Conservation (phyloP, 2,888 invertebrate species). For the Ophonus ardosiacus region DNA sequence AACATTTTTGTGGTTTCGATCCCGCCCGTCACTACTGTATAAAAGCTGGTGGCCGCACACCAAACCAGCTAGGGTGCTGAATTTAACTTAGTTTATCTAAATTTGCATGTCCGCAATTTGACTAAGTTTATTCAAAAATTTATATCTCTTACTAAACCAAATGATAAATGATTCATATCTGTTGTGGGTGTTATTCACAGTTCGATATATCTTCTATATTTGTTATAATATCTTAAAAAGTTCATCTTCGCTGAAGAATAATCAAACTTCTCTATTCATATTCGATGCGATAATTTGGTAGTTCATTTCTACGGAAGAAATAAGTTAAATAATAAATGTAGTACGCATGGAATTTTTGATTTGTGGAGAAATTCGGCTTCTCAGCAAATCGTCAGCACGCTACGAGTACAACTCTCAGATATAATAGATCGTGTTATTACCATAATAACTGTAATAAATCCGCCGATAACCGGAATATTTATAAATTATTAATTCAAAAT, state of each 20-base stretch:
- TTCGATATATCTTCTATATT: background rate
- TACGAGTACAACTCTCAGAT: slow-evolving; percentile 32
- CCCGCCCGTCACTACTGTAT: too few relatives aligned
- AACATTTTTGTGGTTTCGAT: too few relatives aligned
- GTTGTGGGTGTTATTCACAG: background rate
- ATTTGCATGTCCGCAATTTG: too few relatives aligned
- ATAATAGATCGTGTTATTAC: slow-evolving; percentile 55
- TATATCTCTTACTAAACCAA: too few relatives aligned
- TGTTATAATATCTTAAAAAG: background rate
- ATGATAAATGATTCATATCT: too few relatives aligned
- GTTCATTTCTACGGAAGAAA: background rate
- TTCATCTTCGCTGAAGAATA: background rate
- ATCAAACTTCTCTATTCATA: slow-evolving; percentile 14
- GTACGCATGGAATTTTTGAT: slow-evolving; percentile 38
- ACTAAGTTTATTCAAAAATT: too few relatives aligned
- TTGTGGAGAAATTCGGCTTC: slow-evolving; percentile 33
- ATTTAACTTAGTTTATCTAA: too few relatives aligned
- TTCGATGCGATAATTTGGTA: slow-evolving; percentile 17
- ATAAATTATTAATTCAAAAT: slow-evolving; percentile 60
- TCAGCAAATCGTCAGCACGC: slow-evolving; percentile 21
- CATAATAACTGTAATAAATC: slow-evolving; percentile 62
- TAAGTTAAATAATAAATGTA: slow-evolving; percentile 39
- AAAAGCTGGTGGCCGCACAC: too few relatives aligned
- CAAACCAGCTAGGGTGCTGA: too few relatives aligned
- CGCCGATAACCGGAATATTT: slow-evolving; percentile 57